Percentiles rank a stretch among this genome's conserved stretches.
These are phyloP conservation scores for Sesia bembeciformis DNA, from an alignment of 2,888 invertebrate species.

Conservation along the genomic window DNA sequence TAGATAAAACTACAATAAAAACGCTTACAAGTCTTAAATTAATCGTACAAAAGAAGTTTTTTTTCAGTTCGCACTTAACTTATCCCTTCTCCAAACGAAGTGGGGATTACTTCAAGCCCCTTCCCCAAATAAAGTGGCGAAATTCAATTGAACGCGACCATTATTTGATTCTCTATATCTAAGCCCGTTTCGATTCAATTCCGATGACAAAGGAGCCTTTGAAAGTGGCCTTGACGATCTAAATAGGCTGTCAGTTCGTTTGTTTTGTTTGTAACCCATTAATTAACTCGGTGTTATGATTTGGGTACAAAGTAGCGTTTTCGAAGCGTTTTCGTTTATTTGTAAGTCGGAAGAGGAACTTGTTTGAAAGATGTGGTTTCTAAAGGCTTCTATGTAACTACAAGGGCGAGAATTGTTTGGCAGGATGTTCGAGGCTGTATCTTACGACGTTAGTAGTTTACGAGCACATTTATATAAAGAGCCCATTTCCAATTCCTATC, in stretches of 20 bases:
- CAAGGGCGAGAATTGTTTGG: too few species aligned
- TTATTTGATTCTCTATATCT: constrained; percentile 20
- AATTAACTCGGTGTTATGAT: not conserved
- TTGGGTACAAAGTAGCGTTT: not conserved
- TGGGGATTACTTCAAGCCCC: not conserved
- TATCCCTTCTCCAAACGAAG: not conserved
- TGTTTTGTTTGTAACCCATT: not conserved
- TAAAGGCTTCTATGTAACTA: too few species aligned
- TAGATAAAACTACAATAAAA: too few species aligned
- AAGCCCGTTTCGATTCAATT: not conserved
- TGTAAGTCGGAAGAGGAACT: not conserved
- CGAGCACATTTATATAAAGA: too few species aligned
- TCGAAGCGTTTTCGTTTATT: not conserved
- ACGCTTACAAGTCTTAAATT: too few species aligned
- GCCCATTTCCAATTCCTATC: too few species aligned
- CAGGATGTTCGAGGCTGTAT: too few species aligned
- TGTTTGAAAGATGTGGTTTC: not conserved
- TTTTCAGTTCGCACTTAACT: not conserved
- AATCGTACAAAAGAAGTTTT: not conserved
- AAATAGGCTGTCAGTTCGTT: not conserved
- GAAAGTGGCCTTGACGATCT: not conserved
- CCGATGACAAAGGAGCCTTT: not conserved
- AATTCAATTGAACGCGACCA: constrained; percentile 26
- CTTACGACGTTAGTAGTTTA: too few species aligned
- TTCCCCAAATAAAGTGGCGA: constrained; percentile 17